Percentiles rank a stretch among this genome's conserved stretches.
Conservation (phyloP, 2,113 vertebrate species). For the Cygnus buccinator region DNA sequence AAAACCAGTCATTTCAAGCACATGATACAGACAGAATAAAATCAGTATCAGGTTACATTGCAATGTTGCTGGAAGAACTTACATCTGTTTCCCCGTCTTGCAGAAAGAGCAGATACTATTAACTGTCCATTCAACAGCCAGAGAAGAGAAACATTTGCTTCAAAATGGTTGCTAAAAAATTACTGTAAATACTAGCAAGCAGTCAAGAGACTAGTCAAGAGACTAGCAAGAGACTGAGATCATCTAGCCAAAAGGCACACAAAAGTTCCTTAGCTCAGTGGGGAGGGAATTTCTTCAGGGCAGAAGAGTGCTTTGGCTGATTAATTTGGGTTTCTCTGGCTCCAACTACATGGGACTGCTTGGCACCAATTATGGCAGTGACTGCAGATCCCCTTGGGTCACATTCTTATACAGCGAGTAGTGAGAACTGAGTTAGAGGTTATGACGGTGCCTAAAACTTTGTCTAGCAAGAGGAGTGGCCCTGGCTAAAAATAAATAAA, state of each 20-base stretch:
- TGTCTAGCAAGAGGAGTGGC: background rate
- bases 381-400: background rate
- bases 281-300: background rate
- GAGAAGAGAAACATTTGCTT: background rate
- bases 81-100: background rate
- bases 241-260: background rate
- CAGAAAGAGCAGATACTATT: background rate
- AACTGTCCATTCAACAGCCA: background rate
- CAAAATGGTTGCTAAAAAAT: background rate
- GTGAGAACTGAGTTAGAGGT: background rate
- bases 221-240: background rate
- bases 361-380: background rate
- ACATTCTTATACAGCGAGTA: fast-evolving
- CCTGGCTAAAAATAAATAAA: background rate
- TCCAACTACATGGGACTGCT: background rate
- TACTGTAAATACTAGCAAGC: background rate
- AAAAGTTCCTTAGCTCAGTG: background rate
- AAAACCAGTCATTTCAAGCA: background rate
- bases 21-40: background rate
- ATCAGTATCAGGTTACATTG: background rate
- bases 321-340: background rate
- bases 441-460: background rate
- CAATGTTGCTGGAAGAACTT: background rate
- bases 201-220: too few relatives aligned
- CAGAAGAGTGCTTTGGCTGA: background rate